Conservation (phyloP, 2,888 invertebrate genomes). For the Aplocera efformata region DNA sequence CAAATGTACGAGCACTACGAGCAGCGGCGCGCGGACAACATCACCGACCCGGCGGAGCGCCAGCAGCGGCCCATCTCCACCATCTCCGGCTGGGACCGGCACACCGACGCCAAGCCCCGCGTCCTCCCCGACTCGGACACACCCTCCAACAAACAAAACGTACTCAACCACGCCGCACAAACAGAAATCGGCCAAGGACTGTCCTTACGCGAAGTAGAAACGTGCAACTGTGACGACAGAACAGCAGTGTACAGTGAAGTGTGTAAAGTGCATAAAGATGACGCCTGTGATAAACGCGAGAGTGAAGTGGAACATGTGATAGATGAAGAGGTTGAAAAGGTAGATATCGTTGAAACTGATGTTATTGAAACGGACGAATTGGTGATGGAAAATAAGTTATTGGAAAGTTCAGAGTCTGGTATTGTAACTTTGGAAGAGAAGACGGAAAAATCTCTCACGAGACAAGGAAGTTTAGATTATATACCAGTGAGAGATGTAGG, state of each 20-base stretch:
- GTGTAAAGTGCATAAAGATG: constrained; percentile 81
- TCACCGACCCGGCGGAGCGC: constrained; percentile 95
- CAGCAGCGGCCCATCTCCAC: constrained; percentile 97
- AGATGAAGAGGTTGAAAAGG: constrained; percentile 47
- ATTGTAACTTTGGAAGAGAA: constrained; percentile 58
- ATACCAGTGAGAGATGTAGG: constrained; percentile 76
- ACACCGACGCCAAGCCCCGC: constrained; percentile 38
- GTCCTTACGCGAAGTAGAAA: constrained; percentile 65
- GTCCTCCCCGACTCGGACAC: constrained; percentile 40
- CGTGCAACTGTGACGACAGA: constrained; percentile 62
- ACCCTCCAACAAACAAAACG: constrained; percentile 44
- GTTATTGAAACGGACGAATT: constrained; percentile 42
- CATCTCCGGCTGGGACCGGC: constrained; percentile 96
- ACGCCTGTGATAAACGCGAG: constrained; percentile 44
- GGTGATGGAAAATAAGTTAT: constrained; percentile 53
- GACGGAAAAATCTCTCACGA: constrained; percentile 57
- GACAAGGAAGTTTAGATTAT: constrained; percentile 72
- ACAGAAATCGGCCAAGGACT: constrained; percentile 71
- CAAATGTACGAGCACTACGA: constrained; percentile 99
- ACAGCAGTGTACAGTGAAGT: constrained; percentile 82
- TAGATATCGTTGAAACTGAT: constrained; percentile 31
- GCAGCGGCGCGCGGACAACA: constrained; percentile 94
- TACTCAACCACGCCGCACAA: constrained; percentile 69
- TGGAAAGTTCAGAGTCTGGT: constrained; percentile 66
- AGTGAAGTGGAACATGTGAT: constrained; percentile 54